phyloP scores from a whole-genome alignment of 2,888 invertebrate species.

The Blera fallax region DNA sequence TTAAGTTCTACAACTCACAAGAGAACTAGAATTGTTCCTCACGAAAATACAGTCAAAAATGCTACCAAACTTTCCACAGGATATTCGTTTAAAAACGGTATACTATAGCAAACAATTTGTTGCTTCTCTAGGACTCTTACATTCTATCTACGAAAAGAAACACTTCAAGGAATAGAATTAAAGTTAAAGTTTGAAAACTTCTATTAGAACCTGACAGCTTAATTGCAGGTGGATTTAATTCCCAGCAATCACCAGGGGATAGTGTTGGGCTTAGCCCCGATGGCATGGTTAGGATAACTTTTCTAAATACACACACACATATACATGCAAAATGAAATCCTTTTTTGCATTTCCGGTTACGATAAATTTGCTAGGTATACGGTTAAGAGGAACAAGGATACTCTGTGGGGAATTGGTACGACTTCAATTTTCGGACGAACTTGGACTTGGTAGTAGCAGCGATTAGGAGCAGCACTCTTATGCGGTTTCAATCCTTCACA shows the following conservation, averaged over 20 bases:
- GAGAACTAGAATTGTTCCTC: constrained; percentile 15
- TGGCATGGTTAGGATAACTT: constrained; percentile 12
- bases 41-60: background rate
- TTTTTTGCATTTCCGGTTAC: constrained; percentile 8
- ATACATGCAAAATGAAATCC: constrained; percentile 39
- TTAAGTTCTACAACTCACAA: constrained; percentile 37
- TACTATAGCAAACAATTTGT: constrained; percentile 57
- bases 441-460: constrained; percentile 32
- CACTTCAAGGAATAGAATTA: constrained; percentile 41
- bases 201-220: constrained; percentile 62
- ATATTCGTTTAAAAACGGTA: constrained; percentile 52
- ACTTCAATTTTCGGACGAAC: constrained; percentile 48
- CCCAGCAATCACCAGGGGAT: constrained; percentile 48
- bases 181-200: constrained; percentile 56
- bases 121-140: constrained; percentile 29
- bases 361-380: constrained; percentile 10
- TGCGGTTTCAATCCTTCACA: constrained; percentile 51
- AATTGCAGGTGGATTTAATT: constrained; percentile 69
- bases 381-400: constrained; percentile 4
- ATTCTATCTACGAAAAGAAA: constrained; percentile 13
- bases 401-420: constrained; percentile 35
- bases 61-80: constrained; percentile 8
- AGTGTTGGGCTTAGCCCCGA: background rate
- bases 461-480: constrained; percentile 5
- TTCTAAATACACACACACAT: constrained; percentile 1